Percentiles rank a stretch among this genome's conserved stretches.
These are phyloP conservation scores for Pocillopora grandis DNA, from an alignment of 92 coral and sea anemone species.

Conservation along the genomic window DNA sequence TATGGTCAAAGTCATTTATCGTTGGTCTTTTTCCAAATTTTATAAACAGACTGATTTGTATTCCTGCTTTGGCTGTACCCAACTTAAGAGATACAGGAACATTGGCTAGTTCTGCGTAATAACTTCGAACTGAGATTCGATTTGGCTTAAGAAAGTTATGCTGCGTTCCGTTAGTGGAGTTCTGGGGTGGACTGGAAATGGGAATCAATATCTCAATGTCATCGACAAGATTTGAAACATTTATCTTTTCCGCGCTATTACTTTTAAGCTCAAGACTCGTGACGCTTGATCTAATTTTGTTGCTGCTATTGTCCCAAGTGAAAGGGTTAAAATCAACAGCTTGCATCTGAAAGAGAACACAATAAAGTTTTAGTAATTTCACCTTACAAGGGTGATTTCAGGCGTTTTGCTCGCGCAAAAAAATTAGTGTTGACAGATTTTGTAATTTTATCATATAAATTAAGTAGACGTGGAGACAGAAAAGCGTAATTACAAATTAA, in stretches of 20 bases:
- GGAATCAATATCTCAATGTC: conserved; percentile 20
- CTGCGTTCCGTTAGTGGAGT: background rate
- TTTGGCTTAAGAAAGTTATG: conserved; percentile 15
- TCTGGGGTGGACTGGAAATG: background rate
- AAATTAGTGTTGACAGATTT: too few species aligned
- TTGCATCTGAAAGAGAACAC: conserved; percentile 5
- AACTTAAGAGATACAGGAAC: conserved; percentile 1
- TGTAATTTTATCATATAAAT: background rate
- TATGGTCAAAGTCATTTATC: background rate
- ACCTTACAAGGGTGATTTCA: too few species aligned
- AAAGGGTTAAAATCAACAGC: conserved; percentile 17
- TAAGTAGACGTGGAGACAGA: too few species aligned
- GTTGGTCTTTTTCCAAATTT: conserved; percentile 17
- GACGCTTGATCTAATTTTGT: conserved; percentile 17
- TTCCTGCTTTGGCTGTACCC: background rate
- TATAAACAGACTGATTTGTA: background rate
- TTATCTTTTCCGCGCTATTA: background rate
- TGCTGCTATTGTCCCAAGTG: conserved; percentile 28
- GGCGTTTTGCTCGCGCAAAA: too few species aligned
- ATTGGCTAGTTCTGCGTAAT: conserved; percentile 3
- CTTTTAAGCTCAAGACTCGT: conserved; percentile 5
- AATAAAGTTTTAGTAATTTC: too few species aligned
- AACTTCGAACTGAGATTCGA: background rate
- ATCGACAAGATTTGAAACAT: background rate
- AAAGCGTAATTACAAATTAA: too few species aligned